Evolutionary conservation across 2,797 vertebrate genomes (phyloP), one percentile per base, ranked within the genome.

Genomic region (Etheostoma perlongum): DNA sequence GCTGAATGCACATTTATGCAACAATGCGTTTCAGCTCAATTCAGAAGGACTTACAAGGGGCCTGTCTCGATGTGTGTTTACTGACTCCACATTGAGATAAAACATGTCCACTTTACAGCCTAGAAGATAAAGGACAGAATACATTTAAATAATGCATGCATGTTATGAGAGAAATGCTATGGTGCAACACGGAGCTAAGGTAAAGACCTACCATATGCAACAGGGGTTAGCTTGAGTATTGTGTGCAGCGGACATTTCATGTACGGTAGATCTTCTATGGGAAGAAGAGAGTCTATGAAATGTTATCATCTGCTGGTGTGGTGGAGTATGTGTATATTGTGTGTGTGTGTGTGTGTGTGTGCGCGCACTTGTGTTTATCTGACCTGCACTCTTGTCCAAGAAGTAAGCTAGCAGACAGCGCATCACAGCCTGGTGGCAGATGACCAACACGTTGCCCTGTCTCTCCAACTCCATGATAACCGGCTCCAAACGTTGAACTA

Each of bases 371-470:
- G 18, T 51, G 8, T 78, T 75, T 15, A 1, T 69, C 61, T 80
- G 86, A 98, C 98, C 98, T 96, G 97, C 98, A 6, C 94, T 96
- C 91, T 99, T 98, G 92, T 99, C 97, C 82, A 99, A 94, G 88
- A 99, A 99, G 94, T 98, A 99, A 76, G 98, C 98, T 59, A 99
- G 91, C 27, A 99, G 95, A 80, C 98, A 99, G 84, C 98, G 96
- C 98, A 99, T 98, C 75, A 99, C 98, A 0, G 98, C 98, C 93
- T 99, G 98, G 91, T 99, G 98, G 87, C 96, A 96, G 91, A 99
- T 92, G 16, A 99, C 98, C 10, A 99, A 90, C 78, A 99, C 96
- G 0, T 98, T 98, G 52, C 97, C 97, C 71, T 99, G 98, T 6
- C 97, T 92, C 76, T 99, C 98, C 25, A 99, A 89, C 91, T 99